Base-by-base conservation (phyloP, 2,113 vertebrate species). In the Oryzias melastigma region DNA sequence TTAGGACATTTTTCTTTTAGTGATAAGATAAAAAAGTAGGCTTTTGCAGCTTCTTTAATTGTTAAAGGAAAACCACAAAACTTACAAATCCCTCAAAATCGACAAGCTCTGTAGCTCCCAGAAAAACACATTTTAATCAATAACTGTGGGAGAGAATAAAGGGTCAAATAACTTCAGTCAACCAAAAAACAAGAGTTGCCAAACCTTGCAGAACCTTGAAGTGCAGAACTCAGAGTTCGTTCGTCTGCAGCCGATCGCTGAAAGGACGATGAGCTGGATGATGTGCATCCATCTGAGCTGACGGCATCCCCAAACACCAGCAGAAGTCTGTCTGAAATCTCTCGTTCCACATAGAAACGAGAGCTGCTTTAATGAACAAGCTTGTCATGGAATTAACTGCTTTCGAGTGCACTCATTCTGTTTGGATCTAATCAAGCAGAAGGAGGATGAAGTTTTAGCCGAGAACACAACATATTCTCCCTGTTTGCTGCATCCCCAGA, bases 221-320 rank as follows among this genome's bases (percentile, higher is more conserved):
- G 27, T 7, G 5, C 27, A 29, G 4, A 29, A 6, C 27, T 29
- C 27, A n/a, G n/a, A 27, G 25, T 27, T 27, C 6, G 5, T 29
- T 29, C 7, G 0, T 79, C 53, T 58, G 41, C 72, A 98, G 97
- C 96, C 95, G 0, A 98, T 98, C 90, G 94, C 27, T 29, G 27
- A 29, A 29, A 29, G 76, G 94, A 91, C 80, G 94, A 95, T 0
- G 51, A 87, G 5, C 75, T 92, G 0, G 89, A 83, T 0, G 93
- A 95, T 68, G 94, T 0, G 91, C 98, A 66, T 69, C 71, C 65
- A 95, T 93, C 66, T 92, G 98, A 35, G 93, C 91, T 0, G 95
- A 98, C 86, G 96, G 91, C 92, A 93, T 98, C 78, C 98, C 97
- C 19, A 86, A 96, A 97, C 65, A 96, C 96, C 4, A 90, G 91